A percentile compares a stretch with the other conserved stretches of the same genome.
phyloP scores from a whole-genome alignment of 2,797 vertebrate genomes.

The Aldrovandia affinis region DNA sequence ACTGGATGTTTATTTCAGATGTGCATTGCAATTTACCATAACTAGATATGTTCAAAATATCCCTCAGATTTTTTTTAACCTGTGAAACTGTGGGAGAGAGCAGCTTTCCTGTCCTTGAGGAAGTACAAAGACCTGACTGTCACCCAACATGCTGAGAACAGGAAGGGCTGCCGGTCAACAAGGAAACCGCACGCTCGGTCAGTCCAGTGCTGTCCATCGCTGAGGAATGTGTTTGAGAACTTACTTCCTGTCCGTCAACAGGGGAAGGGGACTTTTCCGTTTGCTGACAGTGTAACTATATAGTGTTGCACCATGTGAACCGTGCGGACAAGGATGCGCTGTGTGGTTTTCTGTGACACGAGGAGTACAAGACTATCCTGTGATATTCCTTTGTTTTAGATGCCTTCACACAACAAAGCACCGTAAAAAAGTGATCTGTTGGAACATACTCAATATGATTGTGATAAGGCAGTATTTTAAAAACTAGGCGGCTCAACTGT shows the following conservation, averaged over 20 bases:
- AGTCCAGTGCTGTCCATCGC: neutral
- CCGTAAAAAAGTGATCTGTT: too few species aligned
- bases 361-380: too few species aligned
- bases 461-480: too few species aligned
- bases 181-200: slow-evolving; percentile 1
- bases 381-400: too few species aligned
- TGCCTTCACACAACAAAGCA: too few species aligned
- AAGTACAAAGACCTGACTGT: slow-evolving; percentile 11
- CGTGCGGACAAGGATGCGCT: neutral
- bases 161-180: slow-evolving; percentile 18
- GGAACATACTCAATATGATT: too few species aligned
- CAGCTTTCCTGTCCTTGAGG: slow-evolving; percentile 27
- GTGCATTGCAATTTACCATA: neutral
- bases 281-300: neutral
- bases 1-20: neutral
- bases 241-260: slow-evolving; percentile 6
- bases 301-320: neutral
- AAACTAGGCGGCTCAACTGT: too few species aligned
- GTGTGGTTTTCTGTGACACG: too few species aligned
- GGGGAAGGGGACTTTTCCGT: neutral
- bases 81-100: neutral
- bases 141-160: slow-evolving; percentile 10
- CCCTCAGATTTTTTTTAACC: neutral
- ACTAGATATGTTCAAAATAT: neutral
- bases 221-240: neutral